Evolutionary conservation across 2,113 vertebrate species (phyloP), one percentile per base, ranked within the genome.

Genomic region (Electrona antarctica): DNA sequence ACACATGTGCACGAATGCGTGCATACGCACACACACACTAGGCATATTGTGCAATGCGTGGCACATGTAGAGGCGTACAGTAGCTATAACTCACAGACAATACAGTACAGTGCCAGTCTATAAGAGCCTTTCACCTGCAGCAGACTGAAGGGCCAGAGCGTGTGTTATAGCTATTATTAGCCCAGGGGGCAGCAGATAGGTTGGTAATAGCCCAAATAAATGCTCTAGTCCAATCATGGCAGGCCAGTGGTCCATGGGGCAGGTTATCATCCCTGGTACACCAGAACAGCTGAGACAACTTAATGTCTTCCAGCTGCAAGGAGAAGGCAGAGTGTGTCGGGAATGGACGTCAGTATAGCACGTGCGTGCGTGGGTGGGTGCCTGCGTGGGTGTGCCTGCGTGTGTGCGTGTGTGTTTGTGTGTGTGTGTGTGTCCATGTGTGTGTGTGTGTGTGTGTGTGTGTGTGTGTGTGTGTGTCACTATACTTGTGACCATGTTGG

Each of bases 241-340:
- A 46, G 80, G 73, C 61, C 60, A 81, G 63, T 51, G 78, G 82
- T 73, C 76, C 33, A 41, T 41, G 33, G 21, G 33, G 33, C 79
- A 88, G 89, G 89, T 89, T 92, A 92, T 93, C 91, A 86, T 85
- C 71, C 69, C 74, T 49, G 64, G 63, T 72, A 80, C 69, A 72
- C 65, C 50, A 56, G 69, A 67, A 69, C 76, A 45, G 50, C 73
- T 72, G 78, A 90, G 87, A 91, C 86, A 83, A 82, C 49, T 64
- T 93, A 94, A 94, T 93, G 88, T 84, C 78, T 93, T 91, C 90
- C 93, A 94, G 92, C 89, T 93, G 93, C 61, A 74, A 73, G 69
- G 9, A 59, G 61, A 73, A 57, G 66, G 48, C 46, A 51, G 57
- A 51, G 57, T 56, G 28, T 59, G 57, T 54, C 33, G 33, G 33